Percentiles rank a stretch among this genome's conserved stretches.
Evolutionary conservation across 2,113 vertebrate species (phyloP).

Genomic region (Asarcornis scutulata): DNA sequence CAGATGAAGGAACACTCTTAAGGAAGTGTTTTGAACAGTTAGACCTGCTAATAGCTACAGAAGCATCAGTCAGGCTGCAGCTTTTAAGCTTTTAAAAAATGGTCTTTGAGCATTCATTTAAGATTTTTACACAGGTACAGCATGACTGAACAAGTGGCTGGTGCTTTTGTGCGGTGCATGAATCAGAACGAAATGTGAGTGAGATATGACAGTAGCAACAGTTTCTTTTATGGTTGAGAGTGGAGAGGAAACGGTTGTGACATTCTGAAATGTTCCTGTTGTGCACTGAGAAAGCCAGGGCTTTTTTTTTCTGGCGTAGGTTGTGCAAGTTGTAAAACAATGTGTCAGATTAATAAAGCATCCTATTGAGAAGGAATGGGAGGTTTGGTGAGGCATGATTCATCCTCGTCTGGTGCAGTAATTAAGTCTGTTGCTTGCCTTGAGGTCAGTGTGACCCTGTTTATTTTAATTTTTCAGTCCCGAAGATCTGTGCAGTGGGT

Average conservation of each 20-base stretch:
- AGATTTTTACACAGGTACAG: conserved; percentile 9
- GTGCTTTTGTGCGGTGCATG: background rate
- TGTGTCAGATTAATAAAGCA: conserved; percentile 37
- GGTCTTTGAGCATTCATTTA: background rate
- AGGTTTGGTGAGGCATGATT: conserved; percentile 57
- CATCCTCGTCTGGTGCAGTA: conserved; percentile 37
- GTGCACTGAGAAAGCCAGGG: background rate
- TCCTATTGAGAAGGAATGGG: conserved; percentile 23
- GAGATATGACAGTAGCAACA: background rate
- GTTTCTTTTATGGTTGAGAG: background rate
- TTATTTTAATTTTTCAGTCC: conserved; percentile 30
- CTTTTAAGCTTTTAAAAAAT: conserved; percentile 7
- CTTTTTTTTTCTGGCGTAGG: background rate
- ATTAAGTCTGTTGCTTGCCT: conserved; percentile 50
- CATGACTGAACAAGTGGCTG: background rate
- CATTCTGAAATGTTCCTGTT: background rate
- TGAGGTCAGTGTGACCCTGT: conserved; percentile 56
- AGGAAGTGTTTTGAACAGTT: conserved; percentile 29
- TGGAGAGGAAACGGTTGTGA: background rate
- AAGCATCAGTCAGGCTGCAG: conserved; percentile 30
- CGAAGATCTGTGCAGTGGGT: background rate
- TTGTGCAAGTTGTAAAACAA: conserved; percentile 18
- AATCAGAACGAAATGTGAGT: background rate
- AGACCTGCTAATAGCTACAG: background rate
- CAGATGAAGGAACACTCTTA: conserved; percentile 18